Percentiles rank a stretch among this genome's conserved stretches.
phyloP scores from a whole-genome alignment of 2,113 vertebrate genomes.

The Lanius ludovicianus region DNA sequence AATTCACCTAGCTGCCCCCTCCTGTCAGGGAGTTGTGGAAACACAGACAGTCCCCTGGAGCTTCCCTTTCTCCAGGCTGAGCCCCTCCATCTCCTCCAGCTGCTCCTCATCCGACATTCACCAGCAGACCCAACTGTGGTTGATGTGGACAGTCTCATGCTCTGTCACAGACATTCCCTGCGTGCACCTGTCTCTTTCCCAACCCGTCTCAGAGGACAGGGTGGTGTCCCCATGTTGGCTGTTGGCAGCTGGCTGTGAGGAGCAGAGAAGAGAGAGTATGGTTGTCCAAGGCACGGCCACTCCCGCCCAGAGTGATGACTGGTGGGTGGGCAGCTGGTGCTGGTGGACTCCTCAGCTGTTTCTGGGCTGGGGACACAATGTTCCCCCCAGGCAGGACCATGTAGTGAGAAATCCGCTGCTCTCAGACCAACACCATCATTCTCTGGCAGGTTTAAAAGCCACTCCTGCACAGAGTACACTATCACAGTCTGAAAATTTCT shows the following conservation, averaged over 20 bases:
- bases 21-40: not conserved
- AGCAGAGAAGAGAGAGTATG: not conserved
- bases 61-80: not conserved
- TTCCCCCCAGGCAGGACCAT: not conserved
- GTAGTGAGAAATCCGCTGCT: accelerated
- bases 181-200: not conserved
- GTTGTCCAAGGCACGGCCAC: not conserved
- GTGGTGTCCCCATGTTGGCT: too few relatives aligned
- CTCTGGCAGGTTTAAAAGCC: not conserved
- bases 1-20: accelerated
- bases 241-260: accelerated
- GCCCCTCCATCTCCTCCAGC: not conserved
- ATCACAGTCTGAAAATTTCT: not conserved
- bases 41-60: too few relatives aligned
- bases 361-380: too few relatives aligned
- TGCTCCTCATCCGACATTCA: not conserved
- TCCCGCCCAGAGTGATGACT: not conserved
- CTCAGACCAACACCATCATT: not conserved
- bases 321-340: accelerated
- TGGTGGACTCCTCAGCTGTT: not conserved
- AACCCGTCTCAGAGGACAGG: not conserved
- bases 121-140: not conserved
- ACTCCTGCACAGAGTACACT: accelerated
- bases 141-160: accelerated
- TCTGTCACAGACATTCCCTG: not conserved